A percentile compares a stretch with the other conserved stretches of the same genome.
Evolutionary conservation across 2,888 invertebrate genomes (phyloP).

Genomic region (Lagria hirta): DNA sequence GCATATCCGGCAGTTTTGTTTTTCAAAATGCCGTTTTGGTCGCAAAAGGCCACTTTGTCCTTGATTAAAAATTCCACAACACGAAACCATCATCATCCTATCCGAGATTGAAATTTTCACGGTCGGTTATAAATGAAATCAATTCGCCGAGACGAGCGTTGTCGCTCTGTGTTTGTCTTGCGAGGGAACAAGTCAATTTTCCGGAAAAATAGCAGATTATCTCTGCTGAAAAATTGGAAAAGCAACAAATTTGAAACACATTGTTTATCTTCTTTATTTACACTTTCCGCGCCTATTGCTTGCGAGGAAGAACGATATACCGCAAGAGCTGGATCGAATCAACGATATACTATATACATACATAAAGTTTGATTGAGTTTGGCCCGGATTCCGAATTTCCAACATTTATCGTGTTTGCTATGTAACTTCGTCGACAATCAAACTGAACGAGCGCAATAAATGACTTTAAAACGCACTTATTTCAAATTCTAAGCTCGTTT

Average conservation of each 20-base stretch:
- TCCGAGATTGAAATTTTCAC: constrained; percentile 43
- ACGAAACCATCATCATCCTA: too few species aligned
- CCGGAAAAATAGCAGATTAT: constrained; percentile 47
- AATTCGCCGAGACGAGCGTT: constrained; percentile 40
- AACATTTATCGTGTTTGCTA: constrained; percentile 4
- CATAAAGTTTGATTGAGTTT: constrained; percentile 28
- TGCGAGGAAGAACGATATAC: constrained; percentile 5
- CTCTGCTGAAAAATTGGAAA: constrained; percentile 46
- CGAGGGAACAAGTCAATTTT: constrained; percentile 46
- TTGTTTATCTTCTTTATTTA: constrained; percentile 47
- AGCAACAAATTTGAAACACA: constrained; percentile 47
- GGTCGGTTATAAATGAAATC: constrained; percentile 49
- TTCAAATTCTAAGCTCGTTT: too few species aligned
- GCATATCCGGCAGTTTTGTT: too few species aligned
- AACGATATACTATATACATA: constrained; percentile 19
- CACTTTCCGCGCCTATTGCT: constrained; percentile 27
- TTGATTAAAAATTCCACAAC: constrained; percentile 23
- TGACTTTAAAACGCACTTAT: too few species aligned
- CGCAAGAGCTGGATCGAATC: constrained; percentile 19
- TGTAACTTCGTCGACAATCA: constrained; percentile 14
- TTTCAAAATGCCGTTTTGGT: too few species aligned
- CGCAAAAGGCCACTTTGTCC: too few species aligned
- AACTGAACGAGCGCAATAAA: constrained; percentile 6
- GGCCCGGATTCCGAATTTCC: constrained; percentile 10
- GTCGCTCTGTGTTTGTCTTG: constrained; percentile 42